phyloP scores from a whole-genome alignment of 2,113 vertebrate genomes.

The Phainopepla nitens region DNA sequence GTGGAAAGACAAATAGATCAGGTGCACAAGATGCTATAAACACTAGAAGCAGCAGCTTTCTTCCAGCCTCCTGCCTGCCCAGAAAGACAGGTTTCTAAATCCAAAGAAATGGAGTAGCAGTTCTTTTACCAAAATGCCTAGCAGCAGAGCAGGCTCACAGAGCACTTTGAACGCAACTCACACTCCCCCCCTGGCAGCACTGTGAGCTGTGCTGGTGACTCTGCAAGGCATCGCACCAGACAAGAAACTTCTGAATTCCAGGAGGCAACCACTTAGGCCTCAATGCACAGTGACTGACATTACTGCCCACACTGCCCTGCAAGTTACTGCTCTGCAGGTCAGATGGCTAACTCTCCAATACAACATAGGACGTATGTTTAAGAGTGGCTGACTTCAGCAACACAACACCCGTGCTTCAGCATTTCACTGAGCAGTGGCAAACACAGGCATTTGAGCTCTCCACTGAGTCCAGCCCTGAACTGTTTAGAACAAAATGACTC shows the following conservation, averaged over 20 bases:
- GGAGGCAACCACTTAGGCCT: background rate
- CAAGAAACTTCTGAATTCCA: background rate
- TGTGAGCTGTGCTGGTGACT: background rate
- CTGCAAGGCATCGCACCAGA: background rate
- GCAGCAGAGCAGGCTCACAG: background rate
- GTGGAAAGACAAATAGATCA: constrained; percentile 17
- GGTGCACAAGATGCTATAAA: background rate
- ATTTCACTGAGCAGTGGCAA: background rate
- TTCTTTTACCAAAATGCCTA: background rate
- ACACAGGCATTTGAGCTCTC: background rate
- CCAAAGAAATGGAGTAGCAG: background rate
- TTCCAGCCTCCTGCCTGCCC: background rate
- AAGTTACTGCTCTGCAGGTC: background rate
- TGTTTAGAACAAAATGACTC: background rate
- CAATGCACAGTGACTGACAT: background rate
- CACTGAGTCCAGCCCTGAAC: background rate
- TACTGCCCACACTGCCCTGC: background rate
- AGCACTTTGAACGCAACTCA: background rate
- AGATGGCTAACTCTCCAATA: background rate
- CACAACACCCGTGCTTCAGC: background rate
- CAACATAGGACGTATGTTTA: background rate
- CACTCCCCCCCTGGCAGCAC: background rate
- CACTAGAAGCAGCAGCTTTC: background rate
- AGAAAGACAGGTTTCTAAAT: background rate
- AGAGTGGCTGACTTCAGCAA: background rate